Evolutionary conservation across 1,140 invertebrate species (phyloP).

Genomic region (Zaprionus taronus): DNA sequence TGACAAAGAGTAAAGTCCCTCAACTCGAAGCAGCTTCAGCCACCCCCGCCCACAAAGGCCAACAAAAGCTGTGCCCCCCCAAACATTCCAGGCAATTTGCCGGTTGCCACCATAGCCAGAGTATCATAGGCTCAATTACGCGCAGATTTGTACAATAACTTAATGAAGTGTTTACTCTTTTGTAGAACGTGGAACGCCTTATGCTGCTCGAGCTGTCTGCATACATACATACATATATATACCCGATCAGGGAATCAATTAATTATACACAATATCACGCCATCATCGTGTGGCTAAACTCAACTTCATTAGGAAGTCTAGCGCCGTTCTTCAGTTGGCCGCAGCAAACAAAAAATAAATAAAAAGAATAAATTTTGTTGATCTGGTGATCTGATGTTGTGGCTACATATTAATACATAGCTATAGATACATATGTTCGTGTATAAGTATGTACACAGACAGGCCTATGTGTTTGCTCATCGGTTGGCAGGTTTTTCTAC

Average conservation of each 20-base stretch:
- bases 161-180: not conserved
- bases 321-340: slow-evolving; percentile 13
- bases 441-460: not conserved
- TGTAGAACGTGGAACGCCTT: not conserved
- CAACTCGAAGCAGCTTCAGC: slow-evolving; percentile 12
- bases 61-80: not conserved
- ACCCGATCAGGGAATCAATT: not conserved
- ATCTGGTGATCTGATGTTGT: slow-evolving; percentile 32
- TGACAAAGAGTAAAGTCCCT: slow-evolving; percentile 42
- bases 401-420: slow-evolving; percentile 13
- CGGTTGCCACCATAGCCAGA: not conserved
- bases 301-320: slow-evolving; percentile 28
- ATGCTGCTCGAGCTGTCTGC: not conserved
- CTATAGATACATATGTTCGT: not conserved
- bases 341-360: slow-evolving; percentile 18
- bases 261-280: slow-evolving; percentile 16
- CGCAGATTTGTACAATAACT: not conserved
- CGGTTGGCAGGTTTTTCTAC: slow-evolving; percentile 24
- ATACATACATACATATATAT: not conserved
- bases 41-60: not conserved
- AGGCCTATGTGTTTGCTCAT: not conserved
- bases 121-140: not conserved
- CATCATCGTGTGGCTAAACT: slow-evolving; percentile 18
- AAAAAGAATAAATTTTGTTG: slow-evolving; percentile 18
- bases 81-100: not conserved